Evolutionary conservation across 2,113 vertebrate genomes (phyloP).

Genomic region (Australoheros scitulus): DNA sequence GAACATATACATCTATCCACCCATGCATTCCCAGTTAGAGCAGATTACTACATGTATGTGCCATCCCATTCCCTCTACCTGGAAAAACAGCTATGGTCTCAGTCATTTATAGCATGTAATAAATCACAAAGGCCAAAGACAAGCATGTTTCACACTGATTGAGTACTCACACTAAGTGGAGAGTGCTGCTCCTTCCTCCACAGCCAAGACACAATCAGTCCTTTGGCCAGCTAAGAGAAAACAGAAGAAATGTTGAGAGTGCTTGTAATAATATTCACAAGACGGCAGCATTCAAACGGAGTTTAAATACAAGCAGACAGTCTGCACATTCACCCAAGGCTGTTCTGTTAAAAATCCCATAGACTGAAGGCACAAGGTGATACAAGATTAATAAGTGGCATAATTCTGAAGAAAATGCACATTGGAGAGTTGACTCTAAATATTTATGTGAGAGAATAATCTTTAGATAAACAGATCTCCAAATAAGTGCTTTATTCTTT

Average conservation of each 20-base stretch:
- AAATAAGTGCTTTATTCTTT: background rate
- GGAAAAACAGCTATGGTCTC: constrained; percentile 35
- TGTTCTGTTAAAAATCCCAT: constrained; percentile 41
- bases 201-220: constrained; percentile 47
- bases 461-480: background rate
- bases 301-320: constrained; percentile 54
- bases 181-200: constrained; percentile 25
- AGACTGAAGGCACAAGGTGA: background rate
- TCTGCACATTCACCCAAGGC: background rate
- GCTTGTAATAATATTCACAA: background rate
- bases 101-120: constrained; percentile 63
- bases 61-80: constrained; percentile 19
- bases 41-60: constrained; percentile 23
- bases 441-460: background rate
- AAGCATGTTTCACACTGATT: constrained; percentile 61
- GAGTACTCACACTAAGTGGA: constrained; percentile 65
- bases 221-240: constrained; percentile 20
- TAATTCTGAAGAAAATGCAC: background rate
- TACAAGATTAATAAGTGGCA: background rate
- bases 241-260: background rate
- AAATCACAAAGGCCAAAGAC: constrained; percentile 62
- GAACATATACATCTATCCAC: background rate
- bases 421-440: background rate
- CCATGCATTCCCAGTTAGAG: constrained; percentile 9
- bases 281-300: background rate